Conservation (phyloP, 2,113 vertebrate genomes). For the Megalops atlanticus region DNA sequence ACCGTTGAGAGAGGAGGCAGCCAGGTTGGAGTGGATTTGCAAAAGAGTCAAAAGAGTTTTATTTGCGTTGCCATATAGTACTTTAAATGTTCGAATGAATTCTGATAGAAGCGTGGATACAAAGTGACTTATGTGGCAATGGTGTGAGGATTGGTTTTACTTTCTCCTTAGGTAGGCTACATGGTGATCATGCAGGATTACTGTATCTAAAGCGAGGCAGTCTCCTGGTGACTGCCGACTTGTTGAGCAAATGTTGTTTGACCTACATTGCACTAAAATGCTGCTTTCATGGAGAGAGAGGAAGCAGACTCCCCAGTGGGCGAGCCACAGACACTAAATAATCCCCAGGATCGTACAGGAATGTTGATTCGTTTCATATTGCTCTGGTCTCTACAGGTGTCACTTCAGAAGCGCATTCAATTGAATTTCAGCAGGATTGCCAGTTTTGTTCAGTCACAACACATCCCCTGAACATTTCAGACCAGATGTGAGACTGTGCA, state of each 20-base stretch:
- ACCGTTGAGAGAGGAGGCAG: background rate
- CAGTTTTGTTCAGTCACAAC: too few relatives aligned
- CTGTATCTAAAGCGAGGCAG: background rate
- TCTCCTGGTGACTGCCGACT: background rate
- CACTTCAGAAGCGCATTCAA: background rate
- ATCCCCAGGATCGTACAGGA: background rate
- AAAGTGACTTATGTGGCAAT: background rate
- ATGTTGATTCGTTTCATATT: background rate
- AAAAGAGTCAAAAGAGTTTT: background rate
- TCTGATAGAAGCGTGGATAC: background rate
- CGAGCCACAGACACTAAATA: background rate
- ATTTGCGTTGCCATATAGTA: too few relatives aligned
- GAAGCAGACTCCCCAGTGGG: background rate
- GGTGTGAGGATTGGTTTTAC: background rate
- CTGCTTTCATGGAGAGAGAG: background rate
- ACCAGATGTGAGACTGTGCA: too few relatives aligned
- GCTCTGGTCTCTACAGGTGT: background rate
- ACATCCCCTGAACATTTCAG: too few relatives aligned
- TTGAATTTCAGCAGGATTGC: background rate
- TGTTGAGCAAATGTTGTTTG: background rate
- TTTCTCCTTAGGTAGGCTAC: background rate
- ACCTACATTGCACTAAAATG: background rate
- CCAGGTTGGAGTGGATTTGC: background rate
- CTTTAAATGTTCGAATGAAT: background rate
- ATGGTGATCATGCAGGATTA: background rate